Evolutionary conservation across 2,888 invertebrate genomes (phyloP), one percentile per base, ranked within the genome.

Genomic region (Cheilosia vulpina): DNA sequence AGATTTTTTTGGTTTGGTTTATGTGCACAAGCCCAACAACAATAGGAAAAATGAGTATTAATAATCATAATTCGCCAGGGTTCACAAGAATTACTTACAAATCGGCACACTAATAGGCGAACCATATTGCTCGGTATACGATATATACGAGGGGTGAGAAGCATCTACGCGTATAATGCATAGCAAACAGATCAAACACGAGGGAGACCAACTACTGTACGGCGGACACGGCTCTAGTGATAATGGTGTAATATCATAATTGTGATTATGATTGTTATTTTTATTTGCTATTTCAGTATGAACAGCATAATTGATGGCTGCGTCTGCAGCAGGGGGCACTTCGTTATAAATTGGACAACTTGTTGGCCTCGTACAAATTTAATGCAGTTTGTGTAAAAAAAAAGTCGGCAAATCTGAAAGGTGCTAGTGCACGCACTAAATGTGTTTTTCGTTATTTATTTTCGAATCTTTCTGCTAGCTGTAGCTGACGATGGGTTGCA

Each of bases 21-120:
- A 13, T 41, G 34, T 60, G 13, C 52, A 62, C 43, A 53, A 19
- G 13, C 2, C 53, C 57, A 19, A 41, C 43, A 81, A 83, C 79
- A 83, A 83, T 68, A 38, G 34, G 24, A 79, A 73, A 73, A 79
- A 79, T 80, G 58, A 38, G 55, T 75, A 75, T 84, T 84, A 84
- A 84, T 84, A 84, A 84, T 84, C 80, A 84, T 84, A 84, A 84
- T 80, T 65, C 43, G 73, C n/a, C 75, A 71, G 75, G 84, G 84
- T 69, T 75, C 63, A 75, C 58, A 65, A 80, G 58, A 55, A 50
- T 55, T 73, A 66, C 58, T 68, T 65, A 79, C 52, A 69, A 84
- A 73, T 79, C 79, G 79, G 63, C 57, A 50, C 55, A 75, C 73
- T 84, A 84, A 84, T 84, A 63, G 83, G 68, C 58, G 58, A 73